Base-by-base conservation (phyloP, 2,888 invertebrate genomes). In the Ormia ochracea region DNA sequence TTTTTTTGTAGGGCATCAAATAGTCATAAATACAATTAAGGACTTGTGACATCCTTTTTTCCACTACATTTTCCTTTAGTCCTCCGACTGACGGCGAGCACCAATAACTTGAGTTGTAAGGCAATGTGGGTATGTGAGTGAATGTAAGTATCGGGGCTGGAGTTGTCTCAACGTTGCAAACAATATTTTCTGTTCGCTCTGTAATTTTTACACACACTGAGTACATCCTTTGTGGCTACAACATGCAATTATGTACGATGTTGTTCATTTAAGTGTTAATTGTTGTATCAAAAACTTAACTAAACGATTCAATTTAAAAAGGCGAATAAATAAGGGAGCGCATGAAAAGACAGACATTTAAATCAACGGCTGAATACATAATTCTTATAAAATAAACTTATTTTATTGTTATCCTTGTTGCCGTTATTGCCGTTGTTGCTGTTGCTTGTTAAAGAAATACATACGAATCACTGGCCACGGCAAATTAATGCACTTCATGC, bases 211-310 rank as follows among this genome's bases (percentile, higher is more conserved):
- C 6, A 12, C 4, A 48, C 48, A 2, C 10, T 12, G 0, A 21
- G 52, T 61, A 41, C 23, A 33, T 61, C 43, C 54, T 19, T 36
- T 21, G 7, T 21, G 21, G 52, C 19, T 38, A 59, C 54, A 74
- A 59, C n/a, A 50, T 63, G 38, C 38, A 74, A 61, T 61, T 72
- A 38, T 50, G 17, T 43, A 36, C 14, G 4, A 72, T 56, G 75
- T 80, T 70, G 72, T 76, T 80, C 79, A 72, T 80, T 80, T 61
- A 75, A 80, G 75, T 80, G 79, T 72, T 80, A 75, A 75, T 80
- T 80, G 70, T 68, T 80, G 72, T 80, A 75, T 75, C 75, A 75
- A 72, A 48, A 72, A 80, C 72, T 75, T 75, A 80, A 76, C 70
- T 72, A 63, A 80, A 72, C 61, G 75, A 72, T 56, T 26, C 48